A percentile compares a stretch with the other conserved stretches of the same genome.
Evolutionary conservation across 2,797 vertebrate genomes (phyloP).

Genomic region (Harpagifer antarcticus): DNA sequence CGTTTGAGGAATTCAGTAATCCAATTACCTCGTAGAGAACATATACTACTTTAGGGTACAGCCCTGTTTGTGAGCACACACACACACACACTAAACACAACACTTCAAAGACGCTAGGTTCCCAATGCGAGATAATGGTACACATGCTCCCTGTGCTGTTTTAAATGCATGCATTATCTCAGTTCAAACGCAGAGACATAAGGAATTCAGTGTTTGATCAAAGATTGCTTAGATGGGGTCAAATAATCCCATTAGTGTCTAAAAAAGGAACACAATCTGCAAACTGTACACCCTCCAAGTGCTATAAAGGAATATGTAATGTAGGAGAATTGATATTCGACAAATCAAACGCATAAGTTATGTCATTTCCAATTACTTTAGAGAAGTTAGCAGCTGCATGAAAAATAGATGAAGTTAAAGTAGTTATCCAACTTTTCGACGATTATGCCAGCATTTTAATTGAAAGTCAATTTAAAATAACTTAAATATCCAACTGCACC

Average conservation of each 20-base stretch:
- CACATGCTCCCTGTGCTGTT: conserved; percentile 55
- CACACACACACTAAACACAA: conserved; percentile 35
- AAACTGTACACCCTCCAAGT: conserved; percentile 11
- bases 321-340: neutral
- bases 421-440: neutral
- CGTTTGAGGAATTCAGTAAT: conserved; percentile 80
- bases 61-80: conserved; percentile 57
- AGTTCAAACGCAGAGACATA: conserved; percentile 34
- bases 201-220: conserved; percentile 46
- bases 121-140: conserved; percentile 47
- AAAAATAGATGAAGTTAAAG: neutral
- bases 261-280: conserved; percentile 2
- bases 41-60: conserved; percentile 77
- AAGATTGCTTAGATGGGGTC: conserved; percentile 36
- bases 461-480: conserved; percentile 7
- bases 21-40: conserved; percentile 78
- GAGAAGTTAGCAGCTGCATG: neutral
- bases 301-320: neutral
- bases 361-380: neutral
- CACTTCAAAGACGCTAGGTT: conserved; percentile 72
- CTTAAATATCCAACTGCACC: neutral
- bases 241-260: conserved; percentile 34
- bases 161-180: conserved; percentile 66
- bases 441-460: neutral
- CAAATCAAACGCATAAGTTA: neutral